phyloP scores from a whole-genome alignment of 2,113 vertebrate species.

The Protomyctophum bolini region DNA sequence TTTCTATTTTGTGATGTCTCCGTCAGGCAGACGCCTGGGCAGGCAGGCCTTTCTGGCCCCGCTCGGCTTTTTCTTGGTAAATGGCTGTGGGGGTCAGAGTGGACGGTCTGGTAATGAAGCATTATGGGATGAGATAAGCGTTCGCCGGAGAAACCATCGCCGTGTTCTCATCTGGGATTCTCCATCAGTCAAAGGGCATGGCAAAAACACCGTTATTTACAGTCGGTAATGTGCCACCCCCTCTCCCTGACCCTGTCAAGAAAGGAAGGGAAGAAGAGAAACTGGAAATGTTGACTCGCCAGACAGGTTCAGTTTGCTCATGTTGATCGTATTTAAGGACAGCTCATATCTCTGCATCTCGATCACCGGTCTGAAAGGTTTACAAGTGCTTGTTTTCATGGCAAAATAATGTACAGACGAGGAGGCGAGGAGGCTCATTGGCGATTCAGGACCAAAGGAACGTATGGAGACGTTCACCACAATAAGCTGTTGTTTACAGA shows the following conservation, averaged over 20 bases:
- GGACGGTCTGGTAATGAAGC: constrained; percentile 46
- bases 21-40: not conserved
- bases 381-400: too few relatives aligned
- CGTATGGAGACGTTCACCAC: constrained; percentile 11
- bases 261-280: too few relatives aligned
- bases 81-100: constrained; percentile 41
- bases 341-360: too few relatives aligned
- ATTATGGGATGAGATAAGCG: constrained; percentile 50
- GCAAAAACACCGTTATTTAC: constrained; percentile 25
- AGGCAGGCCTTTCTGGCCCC: constrained; percentile 18
- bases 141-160: constrained; percentile 4
- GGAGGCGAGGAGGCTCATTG: constrained; percentile 28
- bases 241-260: not conserved
- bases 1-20: constrained; percentile 14
- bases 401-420: too few relatives aligned
- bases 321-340: too few relatives aligned
- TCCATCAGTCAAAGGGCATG: constrained; percentile 24
- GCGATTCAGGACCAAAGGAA: constrained; percentile 31
- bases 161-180: constrained; percentile 6
- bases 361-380: too few relatives aligned
- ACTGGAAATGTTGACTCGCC: too few relatives aligned
- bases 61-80: constrained; percentile 19
- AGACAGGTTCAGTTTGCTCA: too few relatives aligned
- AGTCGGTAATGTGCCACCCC: constrained; percentile 4
- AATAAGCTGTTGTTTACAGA: constrained; percentile 59